Base-by-base conservation (phyloP, 2,797 vertebrate genomes). In the Typhlichthys subterraneus region DNA sequence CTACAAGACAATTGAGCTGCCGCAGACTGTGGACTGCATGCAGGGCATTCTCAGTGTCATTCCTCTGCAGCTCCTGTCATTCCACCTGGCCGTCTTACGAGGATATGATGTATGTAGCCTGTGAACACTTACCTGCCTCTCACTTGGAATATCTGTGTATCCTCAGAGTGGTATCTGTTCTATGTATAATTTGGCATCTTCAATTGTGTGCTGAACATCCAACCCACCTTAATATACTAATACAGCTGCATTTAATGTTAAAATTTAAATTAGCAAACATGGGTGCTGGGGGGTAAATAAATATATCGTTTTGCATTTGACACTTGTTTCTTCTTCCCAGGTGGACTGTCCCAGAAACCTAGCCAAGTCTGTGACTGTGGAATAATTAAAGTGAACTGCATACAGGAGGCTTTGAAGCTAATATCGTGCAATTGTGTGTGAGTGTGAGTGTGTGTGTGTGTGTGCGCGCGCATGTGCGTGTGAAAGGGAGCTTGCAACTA, bases 321-420 rank as follows among this genome's bases (percentile, higher is more conserved):
- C 47, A 53, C 4, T 53, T 0, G 0, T 65, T 50, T 59, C 17
- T 75, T 65, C 57, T 60, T 89, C 93, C 73, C 69, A 99, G 97
- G 97, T 99, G 77, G 97, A 99, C 90, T 99, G 92, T 69, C 97
- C 97, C 80, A 94, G 97, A 90, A 99, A 98, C 82, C 86, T 99
- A 89, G 97, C 97, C 87, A 99, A 99, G 86, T 98, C 97, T 81
- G 97, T 98, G 73, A 99, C 97, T 0, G 97, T 98, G 85, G 96
- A 99, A 81, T 99, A 92, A 88, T 78, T 15, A 17, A 42, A 31
- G 47, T 47, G 58, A 19, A 54, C 57, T 53, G 45, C 81, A 55
- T 45, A 55, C 48, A 58, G 33, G 56, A 74, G 72, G 66, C 69
- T 51, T 72, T 55, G 65, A 72, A 49, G 52, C 61, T 56, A 76